These are phyloP conservation scores for Anolis apletophallus DNA, from an alignment of 2,797 vertebrate species.

Conservation along the genomic window DNA sequence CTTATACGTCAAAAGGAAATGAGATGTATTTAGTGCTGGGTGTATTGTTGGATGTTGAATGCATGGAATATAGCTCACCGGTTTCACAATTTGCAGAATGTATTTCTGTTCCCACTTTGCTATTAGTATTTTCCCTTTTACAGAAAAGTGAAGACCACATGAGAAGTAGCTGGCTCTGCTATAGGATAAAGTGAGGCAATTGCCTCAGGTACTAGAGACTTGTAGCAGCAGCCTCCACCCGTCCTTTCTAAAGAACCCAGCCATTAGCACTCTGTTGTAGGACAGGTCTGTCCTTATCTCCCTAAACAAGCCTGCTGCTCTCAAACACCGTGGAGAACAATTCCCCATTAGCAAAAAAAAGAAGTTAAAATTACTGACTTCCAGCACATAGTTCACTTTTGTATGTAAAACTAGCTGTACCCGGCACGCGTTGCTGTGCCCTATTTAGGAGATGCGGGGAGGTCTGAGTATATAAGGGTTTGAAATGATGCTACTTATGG, in stretches of 20 bases:
- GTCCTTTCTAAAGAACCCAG: neutral
- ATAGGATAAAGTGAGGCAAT: neutral
- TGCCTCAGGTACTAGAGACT: neutral
- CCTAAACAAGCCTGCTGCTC: too few relatives aligned
- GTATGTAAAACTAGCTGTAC: neutral
- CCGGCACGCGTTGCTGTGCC: too few relatives aligned
- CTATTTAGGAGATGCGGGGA: too few relatives aligned
- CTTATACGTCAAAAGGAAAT: constrained; percentile 1
- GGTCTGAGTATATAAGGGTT: too few relatives aligned
- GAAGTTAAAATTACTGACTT: neutral
- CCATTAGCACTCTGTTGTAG: neutral
- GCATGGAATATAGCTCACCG: neutral
- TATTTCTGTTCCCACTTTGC: neutral
- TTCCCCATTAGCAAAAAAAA: neutral
- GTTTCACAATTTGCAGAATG: neutral
- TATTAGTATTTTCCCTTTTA: rapidly evolving
- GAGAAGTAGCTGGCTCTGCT: neutral
- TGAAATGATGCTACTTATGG: too few relatives aligned
- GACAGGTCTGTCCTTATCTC: neutral
- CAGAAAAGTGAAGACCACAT: neutral
- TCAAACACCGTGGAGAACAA: neutral
- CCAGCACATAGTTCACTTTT: neutral
- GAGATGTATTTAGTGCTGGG: neutral
- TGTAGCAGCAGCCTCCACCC: neutral
- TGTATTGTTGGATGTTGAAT: neutral